phyloP scores from a whole-genome alignment of 1,140 invertebrate species.

The Andricus grossulariae region DNA sequence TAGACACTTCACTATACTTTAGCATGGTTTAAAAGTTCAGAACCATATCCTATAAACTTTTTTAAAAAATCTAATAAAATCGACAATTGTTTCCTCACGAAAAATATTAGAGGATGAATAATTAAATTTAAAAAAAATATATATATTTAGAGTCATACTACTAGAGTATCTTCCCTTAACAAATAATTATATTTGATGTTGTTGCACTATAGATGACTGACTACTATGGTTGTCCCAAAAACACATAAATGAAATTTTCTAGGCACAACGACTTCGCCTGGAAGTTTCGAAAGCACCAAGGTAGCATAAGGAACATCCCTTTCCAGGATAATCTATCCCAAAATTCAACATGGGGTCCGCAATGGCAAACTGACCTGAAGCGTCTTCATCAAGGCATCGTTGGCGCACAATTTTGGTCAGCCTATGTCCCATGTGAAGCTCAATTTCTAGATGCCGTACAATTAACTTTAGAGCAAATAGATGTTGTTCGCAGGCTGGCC shows the following conservation, averaged over 20 bases:
- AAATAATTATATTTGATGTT: conserved; percentile 13
- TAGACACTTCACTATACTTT: too few relatives aligned
- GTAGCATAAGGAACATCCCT: conserved; percentile 82
- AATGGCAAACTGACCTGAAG: conserved; percentile 78
- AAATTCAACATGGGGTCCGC: conserved; percentile 69
- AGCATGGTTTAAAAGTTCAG: too few relatives aligned
- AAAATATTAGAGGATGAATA: too few relatives aligned
- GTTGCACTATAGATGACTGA: conserved; percentile 15
- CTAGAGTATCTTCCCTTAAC: too few relatives aligned
- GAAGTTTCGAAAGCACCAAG: conserved; percentile 86
- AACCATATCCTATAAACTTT: too few relatives aligned
- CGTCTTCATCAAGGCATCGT: conserved; percentile 76
- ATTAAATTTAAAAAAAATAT: too few relatives aligned
- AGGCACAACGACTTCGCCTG: conserved; percentile 90
- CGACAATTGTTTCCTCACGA: too few relatives aligned
- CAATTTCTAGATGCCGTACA: conserved; percentile 89
- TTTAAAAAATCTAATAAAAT: too few relatives aligned
- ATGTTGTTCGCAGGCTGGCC: conserved; percentile 86
- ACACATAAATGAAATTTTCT: not conserved
- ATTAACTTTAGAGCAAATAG: conserved; percentile 88
- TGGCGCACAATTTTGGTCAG: conserved; percentile 90
- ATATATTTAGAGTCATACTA: too few relatives aligned
- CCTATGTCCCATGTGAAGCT: conserved; percentile 89
- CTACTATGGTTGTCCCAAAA: conserved; percentile 15
- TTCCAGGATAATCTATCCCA: conserved; percentile 81